Base-by-base conservation (phyloP, 1,140 invertebrate genomes). In the Drosophila subpulchrella region DNA sequence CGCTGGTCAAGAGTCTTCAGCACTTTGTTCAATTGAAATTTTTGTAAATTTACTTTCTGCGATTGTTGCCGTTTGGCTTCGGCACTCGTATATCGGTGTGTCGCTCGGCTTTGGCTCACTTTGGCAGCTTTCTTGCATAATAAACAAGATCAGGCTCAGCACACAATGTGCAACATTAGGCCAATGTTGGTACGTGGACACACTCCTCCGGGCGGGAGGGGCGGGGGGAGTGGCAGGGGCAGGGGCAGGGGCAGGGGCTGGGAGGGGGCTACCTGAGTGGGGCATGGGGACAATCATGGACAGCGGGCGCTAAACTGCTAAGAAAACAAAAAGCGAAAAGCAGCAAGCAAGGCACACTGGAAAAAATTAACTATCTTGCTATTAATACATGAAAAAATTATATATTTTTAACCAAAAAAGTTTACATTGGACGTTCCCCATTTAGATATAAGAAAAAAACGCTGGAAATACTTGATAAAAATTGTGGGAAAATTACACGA, bases 61-160 rank as follows among this genome's bases (percentile, higher is more conserved):
- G 66, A 72, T 72, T 71, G 68, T 72, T 72, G 51, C 66, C 51
- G 68, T 48, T 71, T 58, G 66, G 50, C 42, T 56, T 15, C 47
- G 47, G 27, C 47, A 32, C 27, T 32, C 24, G 24, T 67, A 42
- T 55, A 34, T 55, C 27, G 65, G 42, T 60, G 58, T 62, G 68
- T 58, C 56, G 46, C 50, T 70, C 54, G 56, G 67, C 65, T 71
- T 75, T 75, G 56, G 67, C 68, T 71, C 68, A 71, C 78, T 78
- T 88, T 88, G 82, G 83, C 84, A 89, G 84, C 84, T 89, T 88
- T 89, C 84, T 89, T 89, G 84, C 84, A 89, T 89, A 89, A 89
- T 89, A 89, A 89, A 89, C 84, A 89, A 89, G 84, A 89, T 89
- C 84, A 84, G 65, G 68, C 68, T 57, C 68, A 71, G 80, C 85